phyloP scores from a whole-genome alignment of 2,113 vertebrate species.

The Penelope pileata region DNA sequence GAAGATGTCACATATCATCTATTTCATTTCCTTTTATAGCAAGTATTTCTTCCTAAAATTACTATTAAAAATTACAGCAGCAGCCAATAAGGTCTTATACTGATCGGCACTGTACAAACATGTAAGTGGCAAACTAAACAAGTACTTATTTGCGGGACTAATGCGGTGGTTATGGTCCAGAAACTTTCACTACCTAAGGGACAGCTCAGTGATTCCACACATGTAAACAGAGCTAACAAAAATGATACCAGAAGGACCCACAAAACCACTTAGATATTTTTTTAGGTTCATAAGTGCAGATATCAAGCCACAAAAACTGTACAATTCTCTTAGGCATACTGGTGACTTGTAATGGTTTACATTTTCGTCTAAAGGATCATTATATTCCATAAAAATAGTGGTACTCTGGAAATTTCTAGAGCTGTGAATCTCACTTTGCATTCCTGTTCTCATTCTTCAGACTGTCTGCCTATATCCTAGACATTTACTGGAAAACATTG shows the following conservation, averaged over 20 bases:
- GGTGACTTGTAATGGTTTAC: not conserved
- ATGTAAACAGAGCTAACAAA: not conserved
- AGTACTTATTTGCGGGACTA: not conserved
- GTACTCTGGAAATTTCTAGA: not conserved
- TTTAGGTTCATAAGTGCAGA: not conserved
- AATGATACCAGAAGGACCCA: not conserved
- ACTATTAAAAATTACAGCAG: not conserved
- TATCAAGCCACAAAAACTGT: fast-evolving
- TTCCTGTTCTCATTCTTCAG: not conserved
- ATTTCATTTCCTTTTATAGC: not conserved
- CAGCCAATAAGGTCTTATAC: fast-evolving
- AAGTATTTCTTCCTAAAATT: not conserved
- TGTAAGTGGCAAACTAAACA: not conserved
- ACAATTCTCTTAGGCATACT: not conserved
- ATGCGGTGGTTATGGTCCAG: not conserved
- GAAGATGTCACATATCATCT: not conserved
- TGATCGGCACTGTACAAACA: not conserved
- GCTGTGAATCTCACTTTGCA: not conserved
- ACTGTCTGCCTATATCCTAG: not conserved
- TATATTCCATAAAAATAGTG: not conserved
- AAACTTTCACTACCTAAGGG: not conserved
- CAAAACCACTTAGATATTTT: not conserved
- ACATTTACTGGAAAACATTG: not conserved
- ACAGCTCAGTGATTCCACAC: not conserved
- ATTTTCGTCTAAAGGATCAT: not conserved